Evolutionary conservation across 1,140 invertebrate genomes (phyloP), one percentile per base, ranked within the genome.

Genomic region (Neelides sp.): DNA sequence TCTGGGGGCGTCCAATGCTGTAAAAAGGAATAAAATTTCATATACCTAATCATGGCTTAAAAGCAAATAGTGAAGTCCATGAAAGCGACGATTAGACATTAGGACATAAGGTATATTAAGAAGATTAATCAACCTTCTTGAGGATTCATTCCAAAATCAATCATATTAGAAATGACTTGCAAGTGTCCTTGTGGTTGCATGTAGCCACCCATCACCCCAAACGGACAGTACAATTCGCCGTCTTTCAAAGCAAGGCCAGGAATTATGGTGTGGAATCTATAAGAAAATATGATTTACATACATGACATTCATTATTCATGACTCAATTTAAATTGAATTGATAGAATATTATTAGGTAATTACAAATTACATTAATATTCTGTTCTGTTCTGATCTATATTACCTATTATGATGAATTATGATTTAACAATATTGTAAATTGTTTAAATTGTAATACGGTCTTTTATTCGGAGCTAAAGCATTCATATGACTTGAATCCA

Each of bases 151-250:
- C 63, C 63, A 60, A 70, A 70, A 24, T 69, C 65, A 23, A 69
- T 15, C 68, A 70, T 70, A 51, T 71, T 71, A 1, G 69, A 55
- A 13, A 70, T 46, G 5, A 60, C 58, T 58, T 71, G 69, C 0
- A 70, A 62, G 48, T 71, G 69, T 5, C 69, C 67, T 56, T 70
- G 69, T 20, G 69, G 69, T 54, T 71, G 69, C 69, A 71, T 70
- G 48, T 61, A 71, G 3, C 64, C 64, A 22, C 57, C 57, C 57
- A 59, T 59, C 1, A 59, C 57, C 48, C 57, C 57, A 49, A 59
- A 59, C 12, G 50, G 34, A 30, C 50, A 50, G 10, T 24, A 59
- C n/a, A 59, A 24, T 20, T 59, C 50, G 2, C 57, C 51, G 23
- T 55, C 42, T 41, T 56, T 59, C 36, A 59, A 26, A 36, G 57